Evolutionary conservation across 1,140 invertebrate genomes (phyloP), one percentile per base, ranked within the genome.

Genomic region (Onthophagus taurus): DNA sequence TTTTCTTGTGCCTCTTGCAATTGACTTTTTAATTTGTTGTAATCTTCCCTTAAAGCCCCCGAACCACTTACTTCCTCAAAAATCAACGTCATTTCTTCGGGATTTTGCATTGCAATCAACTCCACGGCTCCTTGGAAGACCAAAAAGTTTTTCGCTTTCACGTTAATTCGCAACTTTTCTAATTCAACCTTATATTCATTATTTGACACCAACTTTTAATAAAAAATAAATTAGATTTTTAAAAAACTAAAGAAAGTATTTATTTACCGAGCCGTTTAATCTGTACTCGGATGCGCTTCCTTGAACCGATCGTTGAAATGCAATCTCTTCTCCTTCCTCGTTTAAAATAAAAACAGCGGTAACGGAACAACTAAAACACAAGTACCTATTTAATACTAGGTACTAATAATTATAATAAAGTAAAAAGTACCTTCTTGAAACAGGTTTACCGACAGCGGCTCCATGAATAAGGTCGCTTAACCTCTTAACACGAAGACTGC

Each of bases 71-170:
- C 97, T 75, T 99, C 96, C 69, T 99, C 97, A 78, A 99, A 99
- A 12, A 99, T 73, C 9, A 81, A 78, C 13, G 94, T 98, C 58
- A 95, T 80, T 69, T 99, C 96, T 62, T 97, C 97, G 0, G 96
- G 94, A 71, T 94, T 98, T 72, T 99, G 99, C 94, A 99, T 99
- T 4, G 97, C 97, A 60, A 99, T 97, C 21, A 89, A 95, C 69
- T 99, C 97, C 2, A 99, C 95, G 14, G 94, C 94, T 6, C 97
- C 97, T 81, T 99, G 97, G 65, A 99, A 99, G n/a, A 99, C 97
- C 13, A 99, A 69, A 66, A 99, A 99, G 64, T 99, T 99, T 63
- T 97, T 97, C 0, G 93, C 95, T 69, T 99, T 99, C 1, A 97
- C 93, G 72, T 99, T 96, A 52, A 99, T 97, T 8, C 95, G 91